Evolutionary conservation across 2,113 vertebrate genomes (phyloP).

Genomic region (Tyrannus savana): DNA sequence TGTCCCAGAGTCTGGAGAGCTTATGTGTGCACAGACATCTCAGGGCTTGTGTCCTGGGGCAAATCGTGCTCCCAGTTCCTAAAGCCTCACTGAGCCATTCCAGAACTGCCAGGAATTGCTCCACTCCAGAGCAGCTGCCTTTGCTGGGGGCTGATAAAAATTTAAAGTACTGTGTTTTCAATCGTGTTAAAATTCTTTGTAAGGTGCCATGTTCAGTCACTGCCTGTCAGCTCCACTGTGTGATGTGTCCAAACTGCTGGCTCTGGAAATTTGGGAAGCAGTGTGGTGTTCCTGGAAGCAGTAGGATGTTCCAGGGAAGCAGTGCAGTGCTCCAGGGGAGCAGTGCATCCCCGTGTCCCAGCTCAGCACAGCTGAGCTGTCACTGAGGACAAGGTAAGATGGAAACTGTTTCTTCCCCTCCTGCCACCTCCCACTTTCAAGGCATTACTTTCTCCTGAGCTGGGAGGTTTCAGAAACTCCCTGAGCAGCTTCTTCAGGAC

Average conservation of each 20-base stretch:
- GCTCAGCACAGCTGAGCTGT: neutral
- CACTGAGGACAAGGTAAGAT: neutral
- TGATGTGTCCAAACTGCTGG: fast-evolving
- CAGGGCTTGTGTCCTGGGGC: neutral
- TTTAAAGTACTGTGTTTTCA: neutral
- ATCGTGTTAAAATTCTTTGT: neutral
- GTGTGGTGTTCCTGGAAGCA: neutral
- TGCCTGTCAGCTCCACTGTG: neutral
- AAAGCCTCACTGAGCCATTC: neutral
- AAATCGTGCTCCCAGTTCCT: neutral
- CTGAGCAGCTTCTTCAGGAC: neutral
- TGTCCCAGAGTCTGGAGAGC: neutral
- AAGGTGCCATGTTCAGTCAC: neutral
- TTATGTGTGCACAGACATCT: neutral
- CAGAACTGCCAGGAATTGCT: neutral
- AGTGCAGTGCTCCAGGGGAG: no score
- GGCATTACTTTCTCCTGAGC: neutral
- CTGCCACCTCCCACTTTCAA: neutral
- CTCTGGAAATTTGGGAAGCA: neutral
- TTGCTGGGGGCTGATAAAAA: neutral
- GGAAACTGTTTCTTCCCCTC: neutral
- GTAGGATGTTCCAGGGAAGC: neutral
- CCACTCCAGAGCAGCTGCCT: neutral
- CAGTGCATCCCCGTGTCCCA: neutral
- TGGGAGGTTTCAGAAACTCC: neutral